Evolutionary conservation across 2,888 invertebrate genomes (phyloP).

Genomic region (Apocheima hispidaria): DNA sequence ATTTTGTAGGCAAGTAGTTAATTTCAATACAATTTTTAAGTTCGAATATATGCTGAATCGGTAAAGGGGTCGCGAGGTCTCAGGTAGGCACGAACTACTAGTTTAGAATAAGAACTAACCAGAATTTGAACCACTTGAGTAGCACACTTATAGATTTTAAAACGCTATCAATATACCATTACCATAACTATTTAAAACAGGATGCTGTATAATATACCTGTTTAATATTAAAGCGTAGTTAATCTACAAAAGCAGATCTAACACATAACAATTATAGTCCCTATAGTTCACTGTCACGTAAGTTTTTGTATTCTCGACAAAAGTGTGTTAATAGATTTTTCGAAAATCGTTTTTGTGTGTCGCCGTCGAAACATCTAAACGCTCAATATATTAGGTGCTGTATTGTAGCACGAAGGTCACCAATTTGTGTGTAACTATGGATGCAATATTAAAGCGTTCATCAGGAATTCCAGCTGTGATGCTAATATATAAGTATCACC

Average conservation of each 20-base stretch:
- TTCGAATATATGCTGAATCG: too few species aligned
- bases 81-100: too few species aligned
- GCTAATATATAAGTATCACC: constrained; percentile 55
- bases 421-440: constrained; percentile 56
- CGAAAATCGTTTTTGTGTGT: constrained; percentile 11
- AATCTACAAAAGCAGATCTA: constrained; percentile 7
- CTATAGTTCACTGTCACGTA: constrained; percentile 10
- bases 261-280: neutral
- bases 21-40: too few species aligned
- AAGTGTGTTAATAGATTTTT: constrained; percentile 26
- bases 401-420: constrained; percentile 57
- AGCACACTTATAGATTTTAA: neutral
- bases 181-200: constrained; percentile 4
- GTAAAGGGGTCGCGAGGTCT: too few species aligned
- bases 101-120: constrained; percentile 3
- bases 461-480: constrained; percentile 63
- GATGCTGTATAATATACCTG: neutral
- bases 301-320: constrained; percentile 15
- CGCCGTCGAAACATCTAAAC: constrained; percentile 18
- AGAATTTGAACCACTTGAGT: neutral
- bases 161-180: neutral
- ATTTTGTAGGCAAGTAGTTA: too few species aligned
- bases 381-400: too few species aligned
- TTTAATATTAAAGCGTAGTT: constrained; percentile 3
- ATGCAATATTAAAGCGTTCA: constrained; percentile 57